A percentile compares a stretch with the other conserved stretches of the same genome.
Conservation (phyloP, 2,888 invertebrate genomes). For the Morpho deidamia region DNA sequence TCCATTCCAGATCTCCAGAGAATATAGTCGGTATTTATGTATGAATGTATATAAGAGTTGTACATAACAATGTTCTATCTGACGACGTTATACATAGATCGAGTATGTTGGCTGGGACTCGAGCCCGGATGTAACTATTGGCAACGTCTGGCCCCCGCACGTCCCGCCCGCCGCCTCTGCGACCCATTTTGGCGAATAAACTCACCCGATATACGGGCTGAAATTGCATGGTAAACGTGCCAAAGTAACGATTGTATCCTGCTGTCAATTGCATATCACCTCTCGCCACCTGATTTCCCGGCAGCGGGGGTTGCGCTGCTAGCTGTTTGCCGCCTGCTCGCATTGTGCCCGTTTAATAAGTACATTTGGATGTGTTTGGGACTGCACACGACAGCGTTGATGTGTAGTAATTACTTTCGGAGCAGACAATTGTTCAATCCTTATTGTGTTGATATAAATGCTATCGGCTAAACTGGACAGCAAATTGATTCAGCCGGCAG, state of each 20-base stretch:
- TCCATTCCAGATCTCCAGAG: conserved; percentile 22
- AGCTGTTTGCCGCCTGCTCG: conserved; percentile 33
- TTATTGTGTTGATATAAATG: conserved; percentile 27
- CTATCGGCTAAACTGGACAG: conserved; percentile 28
- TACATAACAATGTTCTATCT: conserved; percentile 27
- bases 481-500: conserved; percentile 23
- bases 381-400: conserved; percentile 38
- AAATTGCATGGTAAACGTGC: conserved; percentile 24
- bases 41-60: conserved; percentile 13
- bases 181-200: conserved; percentile 29
- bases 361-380: conserved; percentile 35
- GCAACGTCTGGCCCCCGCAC: conserved; percentile 33
- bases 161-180: conserved; percentile 13
- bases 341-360: conserved; percentile 39
- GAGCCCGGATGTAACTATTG: conserved; percentile 45
- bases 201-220: conserved; percentile 24
- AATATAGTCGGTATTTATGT: conserved; percentile 22
- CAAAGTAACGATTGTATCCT: conserved; percentile 31
- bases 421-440: conserved; percentile 32
- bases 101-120: conserved; percentile 32
- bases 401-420: conserved; percentile 42
- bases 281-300: conserved; percentile 42
- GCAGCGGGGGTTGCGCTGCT: conserved; percentile 30
- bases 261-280: conserved; percentile 37
- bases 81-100: conserved; percentile 29